Evolutionary conservation across 1,140 invertebrate genomes (phyloP), one percentile per base, ranked within the genome.

Genomic region (Penaeus japonicus): DNA sequence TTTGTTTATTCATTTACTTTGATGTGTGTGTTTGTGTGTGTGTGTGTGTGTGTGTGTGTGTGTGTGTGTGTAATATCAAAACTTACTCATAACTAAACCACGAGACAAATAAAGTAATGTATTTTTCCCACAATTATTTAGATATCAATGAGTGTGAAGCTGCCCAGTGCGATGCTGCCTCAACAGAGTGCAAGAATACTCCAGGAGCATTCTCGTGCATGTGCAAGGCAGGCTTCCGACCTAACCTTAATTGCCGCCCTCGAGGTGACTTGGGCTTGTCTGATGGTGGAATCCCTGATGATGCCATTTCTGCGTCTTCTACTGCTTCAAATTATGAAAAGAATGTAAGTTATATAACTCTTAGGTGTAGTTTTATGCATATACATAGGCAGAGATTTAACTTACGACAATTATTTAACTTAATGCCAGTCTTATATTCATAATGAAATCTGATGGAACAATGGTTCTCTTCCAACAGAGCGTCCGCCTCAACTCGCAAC

Each of bases 141-240:
- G 98, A 99, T 93, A 96, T 98, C 57, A 98, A 99, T 91, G 98
- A 99, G 93, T 99, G 98, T 93, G 94, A 94, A 1, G 96, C 96
- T 73, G 90, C 91, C 90, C 96, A 97, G 92, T 98, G 97, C 93
- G 98, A 98, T 93, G 93, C 96, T 27, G 96, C 96, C 4, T 98
- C 96, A 4, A 98, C 98, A 0, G 96, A 97, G 92, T 99, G 98
- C 92, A 95, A 96, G 79, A 99, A 99, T 92, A 96, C 96, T 30
- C 95, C 96, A 57, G 98, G 98, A 78, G 96, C 97, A 32, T 99
- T 98, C 93, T 96, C 95, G 85, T 99, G 98, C 92, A 96, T 97
- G 91, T 99, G 98, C 91, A 94, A 95, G 90, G 92, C 94, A 90
- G 97, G 97, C 73, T 98, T 98, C 92, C 93, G 95, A 53, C 96